phyloP scores from a whole-genome alignment of 1,140 invertebrate species.

The Pachypeltis micranthus region DNA sequence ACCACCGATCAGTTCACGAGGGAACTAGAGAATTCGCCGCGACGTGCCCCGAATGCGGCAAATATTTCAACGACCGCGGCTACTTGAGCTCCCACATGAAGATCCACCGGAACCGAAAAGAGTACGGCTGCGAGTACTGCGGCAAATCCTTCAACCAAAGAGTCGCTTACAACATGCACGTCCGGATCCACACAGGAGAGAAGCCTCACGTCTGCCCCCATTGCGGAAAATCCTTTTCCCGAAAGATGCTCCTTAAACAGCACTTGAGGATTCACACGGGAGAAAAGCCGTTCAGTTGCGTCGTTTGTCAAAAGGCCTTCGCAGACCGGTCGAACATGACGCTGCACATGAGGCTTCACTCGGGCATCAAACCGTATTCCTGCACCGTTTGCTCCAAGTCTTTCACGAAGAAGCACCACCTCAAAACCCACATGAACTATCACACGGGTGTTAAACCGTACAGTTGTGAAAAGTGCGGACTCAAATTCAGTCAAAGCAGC shows the following conservation, averaged over 20 bases:
- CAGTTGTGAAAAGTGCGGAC: constrained; percentile 38
- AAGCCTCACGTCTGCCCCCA: constrained; percentile 75
- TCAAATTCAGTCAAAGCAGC: constrained; percentile 39
- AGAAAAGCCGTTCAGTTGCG: constrained; percentile 60
- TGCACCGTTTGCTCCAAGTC: constrained; percentile 73
- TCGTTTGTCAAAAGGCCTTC: constrained; percentile 57
- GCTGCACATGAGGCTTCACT: constrained; percentile 61
- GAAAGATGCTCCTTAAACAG: constrained; percentile 67
- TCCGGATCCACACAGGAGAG: constrained; percentile 64
- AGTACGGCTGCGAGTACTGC: constrained; percentile 44
- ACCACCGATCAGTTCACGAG: constrained; percentile 30
- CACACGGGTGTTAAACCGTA: constrained; percentile 45
- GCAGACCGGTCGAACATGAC: constrained; percentile 74
- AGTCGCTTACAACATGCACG: constrained; percentile 65
- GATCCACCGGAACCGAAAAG: constrained; percentile 30
- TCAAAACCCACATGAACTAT: constrained; percentile 52
- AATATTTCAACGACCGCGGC: constrained; percentile 42
- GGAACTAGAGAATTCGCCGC: constrained; percentile 34
- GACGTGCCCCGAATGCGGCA: constrained; percentile 43
- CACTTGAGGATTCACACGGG: constrained; percentile 64
- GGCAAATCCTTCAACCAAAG: constrained; percentile 58
- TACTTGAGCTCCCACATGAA: constrained; percentile 35
- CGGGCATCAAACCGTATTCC: constrained; percentile 73
- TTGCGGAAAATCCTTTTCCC: constrained; percentile 76
- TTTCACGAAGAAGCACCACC: constrained; percentile 74